Conservation (phyloP, 2,113 vertebrate genomes). For the Pholis gunnellus region DNA sequence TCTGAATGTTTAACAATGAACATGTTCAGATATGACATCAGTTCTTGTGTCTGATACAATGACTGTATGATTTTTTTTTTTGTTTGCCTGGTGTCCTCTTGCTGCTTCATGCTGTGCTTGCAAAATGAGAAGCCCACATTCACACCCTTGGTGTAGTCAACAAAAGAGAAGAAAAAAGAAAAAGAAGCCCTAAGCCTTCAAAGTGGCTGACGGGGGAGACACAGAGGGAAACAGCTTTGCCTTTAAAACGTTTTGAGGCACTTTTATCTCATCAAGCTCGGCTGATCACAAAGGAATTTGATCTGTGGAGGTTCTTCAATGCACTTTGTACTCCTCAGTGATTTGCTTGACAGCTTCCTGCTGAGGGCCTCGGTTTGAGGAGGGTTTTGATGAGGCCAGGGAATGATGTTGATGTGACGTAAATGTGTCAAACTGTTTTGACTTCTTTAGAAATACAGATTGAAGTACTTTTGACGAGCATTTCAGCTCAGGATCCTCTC, state of each 20-base stretch:
- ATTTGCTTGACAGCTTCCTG: constrained; percentile 70
- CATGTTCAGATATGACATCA: constrained; percentile 1
- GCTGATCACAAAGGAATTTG: constrained; percentile 80
- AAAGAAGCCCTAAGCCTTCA: constrained; percentile 49
- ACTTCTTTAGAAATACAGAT: constrained; percentile 5
- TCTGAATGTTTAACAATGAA: neutral
- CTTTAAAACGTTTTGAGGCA: constrained; percentile 69
- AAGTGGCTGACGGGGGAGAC: constrained; percentile 62
- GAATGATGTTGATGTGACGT: constrained; percentile 51
- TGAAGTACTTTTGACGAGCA: constrained; percentile 5
- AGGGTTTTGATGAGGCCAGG: constrained; percentile 44
- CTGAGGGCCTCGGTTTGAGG: constrained; percentile 56
- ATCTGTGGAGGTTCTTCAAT: constrained; percentile 68
- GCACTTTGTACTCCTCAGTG: constrained; percentile 59
- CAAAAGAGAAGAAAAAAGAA: constrained; percentile 38
- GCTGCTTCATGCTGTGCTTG: constrained; percentile 35
- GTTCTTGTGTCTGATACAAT: neutral
- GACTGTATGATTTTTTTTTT: constrained; percentile 16
- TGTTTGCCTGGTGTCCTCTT: constrained; percentile 35
- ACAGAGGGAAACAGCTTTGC: constrained; percentile 63
- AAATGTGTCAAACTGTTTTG: constrained; percentile 42
- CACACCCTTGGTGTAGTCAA: constrained; percentile 50
- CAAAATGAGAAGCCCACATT: constrained; percentile 51
- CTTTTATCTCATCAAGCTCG: constrained; percentile 76
- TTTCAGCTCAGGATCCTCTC: constrained; percentile 21